Conservation (phyloP, 2,113 vertebrate genomes). For the Phycodurus eques region DNA sequence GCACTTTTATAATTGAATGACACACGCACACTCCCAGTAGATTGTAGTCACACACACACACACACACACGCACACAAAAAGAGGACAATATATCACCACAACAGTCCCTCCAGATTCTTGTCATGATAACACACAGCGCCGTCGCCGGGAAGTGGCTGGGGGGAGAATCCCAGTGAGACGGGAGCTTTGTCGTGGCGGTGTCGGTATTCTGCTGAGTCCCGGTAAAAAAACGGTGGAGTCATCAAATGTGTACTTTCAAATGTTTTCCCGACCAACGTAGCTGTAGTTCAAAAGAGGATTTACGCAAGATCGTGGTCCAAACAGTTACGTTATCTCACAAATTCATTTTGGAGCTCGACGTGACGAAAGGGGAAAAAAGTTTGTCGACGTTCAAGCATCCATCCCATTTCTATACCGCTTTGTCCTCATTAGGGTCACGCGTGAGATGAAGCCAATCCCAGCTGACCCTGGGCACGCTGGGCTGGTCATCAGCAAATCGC, state of each 20-base stretch:
- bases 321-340: background rate
- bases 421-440: background rate
- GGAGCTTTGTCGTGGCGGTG: background rate
- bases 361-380: background rate
- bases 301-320: background rate
- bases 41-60: background rate
- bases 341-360: background rate
- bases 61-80: background rate
- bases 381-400: background rate
- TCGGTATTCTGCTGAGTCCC: background rate
- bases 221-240: background rate
- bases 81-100: background rate
- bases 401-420: background rate
- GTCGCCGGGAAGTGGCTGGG: background rate
- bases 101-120: constrained; percentile 1
- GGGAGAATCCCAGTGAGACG: background rate
- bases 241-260: background rate
- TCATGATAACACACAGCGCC: background rate
- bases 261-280: background rate
- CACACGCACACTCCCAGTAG: background rate
- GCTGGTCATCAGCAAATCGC: background rate
- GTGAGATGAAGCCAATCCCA: background rate
- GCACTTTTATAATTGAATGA: background rate
- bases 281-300: background rate
- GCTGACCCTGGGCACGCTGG: background rate